These are phyloP conservation scores for Scortum barcoo DNA, from an alignment of 2,113 vertebrate genomes.

Conservation along the genomic window DNA sequence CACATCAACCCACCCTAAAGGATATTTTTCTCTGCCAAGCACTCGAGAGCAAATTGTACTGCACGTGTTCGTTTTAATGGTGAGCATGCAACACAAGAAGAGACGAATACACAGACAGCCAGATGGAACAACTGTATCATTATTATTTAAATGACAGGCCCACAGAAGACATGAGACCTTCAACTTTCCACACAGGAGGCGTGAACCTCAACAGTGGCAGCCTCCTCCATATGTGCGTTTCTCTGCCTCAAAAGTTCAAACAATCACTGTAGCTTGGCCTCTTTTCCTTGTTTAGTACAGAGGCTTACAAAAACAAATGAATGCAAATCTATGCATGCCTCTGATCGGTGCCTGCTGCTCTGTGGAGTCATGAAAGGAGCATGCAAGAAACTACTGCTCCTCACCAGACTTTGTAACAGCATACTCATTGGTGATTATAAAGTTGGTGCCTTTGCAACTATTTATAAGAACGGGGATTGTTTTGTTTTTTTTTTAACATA, in stretches of 20 bases:
- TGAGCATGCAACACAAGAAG: constrained; percentile 29
- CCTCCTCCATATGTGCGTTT: constrained; percentile 24
- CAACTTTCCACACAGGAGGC: constrained; percentile 7
- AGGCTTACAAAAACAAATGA: constrained; percentile 68
- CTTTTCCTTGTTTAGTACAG: constrained; percentile 35
- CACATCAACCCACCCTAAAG: constrained; percentile 63
- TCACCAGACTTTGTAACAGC: constrained; percentile 3
- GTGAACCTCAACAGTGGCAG: constrained; percentile 17
- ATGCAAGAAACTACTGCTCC: constrained; percentile 2
- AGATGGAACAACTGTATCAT: constrained; percentile 28
- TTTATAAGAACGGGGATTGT: background rate
- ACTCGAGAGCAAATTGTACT: constrained; percentile 15
- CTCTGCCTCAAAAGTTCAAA: constrained; percentile 36
- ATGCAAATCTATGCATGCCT: constrained; percentile 82
- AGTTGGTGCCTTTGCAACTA: background rate
- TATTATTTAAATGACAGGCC: constrained; percentile 22
- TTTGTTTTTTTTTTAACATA: no score
- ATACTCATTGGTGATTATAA: background rate
- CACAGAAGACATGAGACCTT: constrained; percentile 1
- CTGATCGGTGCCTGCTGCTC: constrained; percentile 60
- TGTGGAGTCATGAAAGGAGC: constrained; percentile 45
- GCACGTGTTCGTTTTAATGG: constrained; percentile 13
- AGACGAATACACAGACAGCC: background rate
- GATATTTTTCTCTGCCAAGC: constrained; percentile 40
- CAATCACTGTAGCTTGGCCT: constrained; percentile 36